phyloP scores from a whole-genome alignment of 2,113 vertebrate genomes.

The Alethe castanea region DNA sequence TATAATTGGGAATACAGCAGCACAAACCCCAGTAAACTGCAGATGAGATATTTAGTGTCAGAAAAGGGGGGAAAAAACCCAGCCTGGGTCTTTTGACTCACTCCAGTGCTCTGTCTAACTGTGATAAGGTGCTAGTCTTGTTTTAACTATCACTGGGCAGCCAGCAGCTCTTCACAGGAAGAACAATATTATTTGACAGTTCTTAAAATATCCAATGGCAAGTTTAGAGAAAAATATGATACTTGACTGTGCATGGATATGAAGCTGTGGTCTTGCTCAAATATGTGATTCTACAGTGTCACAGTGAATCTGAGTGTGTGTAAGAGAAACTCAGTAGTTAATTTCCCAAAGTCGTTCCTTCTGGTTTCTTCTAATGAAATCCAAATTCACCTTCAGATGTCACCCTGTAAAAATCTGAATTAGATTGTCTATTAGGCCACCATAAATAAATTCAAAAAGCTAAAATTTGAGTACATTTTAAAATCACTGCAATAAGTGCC shows the following conservation, averaged over 20 bases:
- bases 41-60: not conserved
- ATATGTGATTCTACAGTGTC: not conserved
- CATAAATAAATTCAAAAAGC: not conserved
- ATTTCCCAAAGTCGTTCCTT: not conserved
- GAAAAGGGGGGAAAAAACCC: not conserved
- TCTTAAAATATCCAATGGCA: constrained; percentile 1
- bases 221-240: not conserved
- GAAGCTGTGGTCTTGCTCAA: not conserved
- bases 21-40: not conserved
- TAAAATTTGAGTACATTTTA: not conserved
- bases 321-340: not conserved
- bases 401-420: not conserved
- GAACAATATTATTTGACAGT: constrained; percentile 4
- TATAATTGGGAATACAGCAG: not conserved
- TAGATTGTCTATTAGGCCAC: not conserved
- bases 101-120: not conserved
- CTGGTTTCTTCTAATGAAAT: not conserved
- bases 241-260: not conserved
- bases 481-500: not conserved
- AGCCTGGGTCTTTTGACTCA: not conserved
- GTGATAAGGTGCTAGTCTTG: not conserved
- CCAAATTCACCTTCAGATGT: not conserved
- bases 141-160: not conserved
- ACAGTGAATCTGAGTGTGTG: not conserved
- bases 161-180: constrained; percentile 16